Evolutionary conservation across 2,113 vertebrate species (phyloP), one percentile per base, ranked within the genome.

Genomic region (Odontesthes bonariensis): DNA sequence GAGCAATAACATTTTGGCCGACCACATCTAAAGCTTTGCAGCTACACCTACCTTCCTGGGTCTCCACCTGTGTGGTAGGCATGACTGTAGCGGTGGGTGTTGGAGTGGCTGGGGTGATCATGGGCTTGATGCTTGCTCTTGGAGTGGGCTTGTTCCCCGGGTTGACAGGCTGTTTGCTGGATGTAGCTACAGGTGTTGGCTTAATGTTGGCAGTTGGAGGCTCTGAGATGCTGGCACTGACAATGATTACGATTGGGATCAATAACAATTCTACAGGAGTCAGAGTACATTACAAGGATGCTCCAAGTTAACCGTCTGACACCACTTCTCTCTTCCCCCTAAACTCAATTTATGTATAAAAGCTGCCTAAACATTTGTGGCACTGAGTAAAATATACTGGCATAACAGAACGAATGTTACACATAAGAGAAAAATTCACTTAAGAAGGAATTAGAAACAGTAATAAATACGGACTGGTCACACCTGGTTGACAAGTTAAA

Each of bases 161-260:
- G 77, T 96, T 97, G 47, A 96, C 95, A 13, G 96, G 94, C 81
- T 97, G 96, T 92, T 99, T 99, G 92, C 97, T 97, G 53, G 95
- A 95, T 40, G 97, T 95, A 35, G 98, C 97, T 69, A 99, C 95
- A 74, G 98, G 98, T 32, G 98, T 99, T 54, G 98, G 98, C 84
- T 98, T 99, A 81, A 99, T 99, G 86, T 99, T 99, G 68, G 97
- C 97, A 70, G 97, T 99, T 46, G 98, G 98, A 35, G 98, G 96
- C 71, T 99, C 98, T 51, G 97, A 98, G 65, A 95, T 94, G 83
- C 96, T 98, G 51, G 97, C 94, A 74, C 97, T 99, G 84, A 47
- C 0, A 69, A 11, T 73, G 53, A 23, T 7, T 63, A 47, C 51
- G 47, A 66, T 23, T 1, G 56, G 6, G 58, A 46, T 59, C 6